Base-by-base conservation (phyloP, 2,888 invertebrate genomes). In the Gortyna flavago region DNA sequence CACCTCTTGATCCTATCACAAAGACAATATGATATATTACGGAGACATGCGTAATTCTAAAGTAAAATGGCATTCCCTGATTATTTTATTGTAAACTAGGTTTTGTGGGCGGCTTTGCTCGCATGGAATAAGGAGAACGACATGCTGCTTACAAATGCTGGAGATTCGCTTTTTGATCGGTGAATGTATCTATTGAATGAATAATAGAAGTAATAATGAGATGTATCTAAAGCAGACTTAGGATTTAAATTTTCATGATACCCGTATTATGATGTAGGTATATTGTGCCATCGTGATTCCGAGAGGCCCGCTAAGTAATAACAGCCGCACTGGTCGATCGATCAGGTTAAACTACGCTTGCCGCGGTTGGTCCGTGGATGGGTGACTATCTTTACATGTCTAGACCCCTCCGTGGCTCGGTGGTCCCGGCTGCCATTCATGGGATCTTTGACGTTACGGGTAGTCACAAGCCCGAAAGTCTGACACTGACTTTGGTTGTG, bases 1-100 rank as follows among this genome's bases (percentile, higher is more conserved):
- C 67, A 79, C 62, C 70, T 86, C 75, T 54, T 66, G 81, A 88
- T 88, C 73, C 77, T 79, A 78, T 87, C 85, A n/a, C 59, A 48
- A 59, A 72, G 51, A 72, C 68, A 69, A 41, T 73, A 72, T 77
- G 59, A 77, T 80, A 65, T 77, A 74, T 80, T 76, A 72, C 51
- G 75, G 71, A 87, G 62, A 75, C 75, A 61, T 44, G 74, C 57
- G 41, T 78, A 54, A 73, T 77, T 72, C 65, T 32, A 54, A 64
- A 86, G 83, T 83, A 51, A 86, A 76, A 85, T 82, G 54, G 41
- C 29, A 51, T 72, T 64, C 64, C 54, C 64, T 72, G 48, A 69
- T 81, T 59, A 72, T 76, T 66, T 62, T 44, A 41, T 54, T 51
- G n/a, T 16, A 32, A 68, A 68, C 61, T 54, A 35, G 44, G 18